Conservation (phyloP, 1,140 invertebrate genomes). For the Pantala flavescens region DNA sequence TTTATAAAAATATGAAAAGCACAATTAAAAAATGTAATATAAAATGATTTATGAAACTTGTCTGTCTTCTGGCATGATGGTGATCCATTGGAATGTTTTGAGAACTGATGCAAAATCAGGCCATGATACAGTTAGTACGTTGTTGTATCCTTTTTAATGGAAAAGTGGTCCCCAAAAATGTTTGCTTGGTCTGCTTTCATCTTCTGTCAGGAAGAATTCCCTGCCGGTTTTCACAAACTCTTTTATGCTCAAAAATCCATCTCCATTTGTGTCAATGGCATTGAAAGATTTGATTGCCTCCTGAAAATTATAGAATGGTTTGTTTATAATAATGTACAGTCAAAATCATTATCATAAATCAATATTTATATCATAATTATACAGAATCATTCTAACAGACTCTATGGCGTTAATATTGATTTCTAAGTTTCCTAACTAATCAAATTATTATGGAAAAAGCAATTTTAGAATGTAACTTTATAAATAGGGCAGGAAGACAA, state of each 20-base stretch:
- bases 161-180: constrained; percentile 71
- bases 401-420: too few species aligned
- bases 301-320: constrained; percentile 27
- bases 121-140: not conserved
- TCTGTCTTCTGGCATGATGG: not conserved
- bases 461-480: too few species aligned
- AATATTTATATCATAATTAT: too few species aligned
- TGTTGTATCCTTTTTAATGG: constrained; percentile 11
- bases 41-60: too few species aligned
- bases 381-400: too few species aligned
- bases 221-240: constrained; percentile 68
- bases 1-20: too few species aligned
- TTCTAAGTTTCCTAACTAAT: too few species aligned
- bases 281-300: constrained; percentile 61
- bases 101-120: not conserved
- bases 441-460: too few species aligned
- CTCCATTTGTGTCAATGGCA: constrained; percentile 63
- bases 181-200: constrained; percentile 61
- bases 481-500: too few species aligned
- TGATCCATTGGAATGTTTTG: not conserved
- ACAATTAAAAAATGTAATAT: too few species aligned
- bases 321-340: not conserved
- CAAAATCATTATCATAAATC: not conserved
- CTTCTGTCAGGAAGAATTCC: constrained; percentile 66
- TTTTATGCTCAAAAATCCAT: constrained; percentile 60